Evolutionary conservation across 2,797 vertebrate genomes (phyloP), one percentile per base, ranked within the genome.

Genomic region (Aeoliscus strigatus): DNA sequence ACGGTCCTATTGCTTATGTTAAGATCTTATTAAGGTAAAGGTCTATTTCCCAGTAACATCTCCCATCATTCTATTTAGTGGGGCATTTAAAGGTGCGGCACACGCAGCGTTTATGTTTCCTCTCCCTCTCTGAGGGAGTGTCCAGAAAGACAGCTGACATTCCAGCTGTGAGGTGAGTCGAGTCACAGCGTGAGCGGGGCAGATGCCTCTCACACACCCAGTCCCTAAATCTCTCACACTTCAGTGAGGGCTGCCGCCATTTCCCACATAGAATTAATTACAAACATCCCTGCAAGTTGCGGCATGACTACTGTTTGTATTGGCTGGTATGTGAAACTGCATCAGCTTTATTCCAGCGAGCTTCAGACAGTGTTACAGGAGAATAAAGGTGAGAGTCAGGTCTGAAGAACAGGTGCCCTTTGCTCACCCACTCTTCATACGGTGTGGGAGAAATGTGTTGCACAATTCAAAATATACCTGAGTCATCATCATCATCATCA

Each of bases 161-260:
- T 83, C 82, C 83, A 83, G 78, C 86, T 88, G 86, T 77, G 79
- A 85, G 79, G 78, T 87, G 86, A 89, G 80, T 85, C 77, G 82
- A 84, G 81, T 84, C 70, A 16, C 70, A 71, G 61, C 56, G 45
- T 75, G 79, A 84, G 81, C 60, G 18, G 26, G 63, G 77, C 66
- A 61, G 71, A 75, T 79, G 73, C 74, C 53, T 84, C 72, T 74
- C 73, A 78, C 82, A 86, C 86, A 66, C 84, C 77, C 81, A 68
- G 63, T 66, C 66, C 60, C 57, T 81, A 79, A 75, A 75, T 81
- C 76, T 82, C 69, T 66, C 56, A 37, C 47, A 70, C 63, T 56
- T 83, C 78, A 80, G 62, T 63, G 3, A 46, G n/a, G 30, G 7
- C 29, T 64, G 50, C 75, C 42, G 61, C 66, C 11, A 2, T 50